A percentile compares a stretch with the other conserved stretches of the same genome.
phyloP scores from a whole-genome alignment of 2,113 vertebrate genomes.

The Gopherus evgoodei region DNA sequence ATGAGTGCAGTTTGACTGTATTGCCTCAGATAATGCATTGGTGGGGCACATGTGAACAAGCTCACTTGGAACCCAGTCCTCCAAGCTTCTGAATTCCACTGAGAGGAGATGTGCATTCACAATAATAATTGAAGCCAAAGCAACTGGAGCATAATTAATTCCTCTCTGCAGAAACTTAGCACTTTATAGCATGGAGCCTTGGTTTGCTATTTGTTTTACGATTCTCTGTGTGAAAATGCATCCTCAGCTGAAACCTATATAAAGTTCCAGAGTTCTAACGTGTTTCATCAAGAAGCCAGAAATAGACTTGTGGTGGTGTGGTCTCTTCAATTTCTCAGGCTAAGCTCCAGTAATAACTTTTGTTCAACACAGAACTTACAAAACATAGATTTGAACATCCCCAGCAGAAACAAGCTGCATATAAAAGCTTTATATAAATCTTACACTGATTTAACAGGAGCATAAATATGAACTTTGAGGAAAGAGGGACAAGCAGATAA shows the following conservation, averaged over 20 bases:
- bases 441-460: not conserved
- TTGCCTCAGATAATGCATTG: not conserved
- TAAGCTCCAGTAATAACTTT: not conserved
- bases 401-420: not conserved
- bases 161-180: not conserved
- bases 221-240: not conserved
- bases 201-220: not conserved
- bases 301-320: not conserved
- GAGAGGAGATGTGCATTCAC: not conserved
- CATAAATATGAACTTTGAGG: not conserved
- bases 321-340: not conserved
- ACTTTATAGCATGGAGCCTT: not conserved
- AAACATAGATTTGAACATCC: not conserved
- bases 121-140: not conserved
- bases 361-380: not conserved
- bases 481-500: not conserved
- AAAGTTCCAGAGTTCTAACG: not conserved
- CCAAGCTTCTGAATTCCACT: not conserved
- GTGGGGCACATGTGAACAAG: too few relatives aligned
- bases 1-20: constrained; percentile 35
- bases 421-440: not conserved
- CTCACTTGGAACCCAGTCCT: too few relatives aligned
- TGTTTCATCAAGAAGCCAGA: not conserved
- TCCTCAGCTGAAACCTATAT: not conserved
- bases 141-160: not conserved